These are phyloP conservation scores for Drymonia ruficornis DNA, from an alignment of 2,888 invertebrate species.

Conservation along the genomic window DNA sequence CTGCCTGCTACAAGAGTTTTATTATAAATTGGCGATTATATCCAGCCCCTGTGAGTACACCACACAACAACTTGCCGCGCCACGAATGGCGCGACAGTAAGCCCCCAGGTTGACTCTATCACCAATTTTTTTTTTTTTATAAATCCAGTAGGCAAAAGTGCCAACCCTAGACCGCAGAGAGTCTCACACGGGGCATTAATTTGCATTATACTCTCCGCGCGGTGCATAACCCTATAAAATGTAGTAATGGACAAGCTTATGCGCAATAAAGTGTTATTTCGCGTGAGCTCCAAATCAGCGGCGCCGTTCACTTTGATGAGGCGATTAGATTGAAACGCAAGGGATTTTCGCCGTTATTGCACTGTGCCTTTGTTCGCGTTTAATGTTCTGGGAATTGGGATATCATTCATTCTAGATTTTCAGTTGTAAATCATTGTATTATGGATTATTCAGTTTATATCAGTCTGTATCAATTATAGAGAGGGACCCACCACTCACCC, in stretches of 20 bases:
- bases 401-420: conserved; percentile 25
- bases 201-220: conserved; percentile 71
- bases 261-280: conserved; percentile 67
- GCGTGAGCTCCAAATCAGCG: conserved; percentile 55
- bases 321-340: conserved; percentile 56
- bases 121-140: neutral
- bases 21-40: no score
- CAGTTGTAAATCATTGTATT: conserved; percentile 5
- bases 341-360: conserved; percentile 50
- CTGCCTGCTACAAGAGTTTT: no score
- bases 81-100: no score
- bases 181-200: conserved; percentile 73
- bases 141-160: conserved; percentile 13
- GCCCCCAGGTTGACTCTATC: no score
- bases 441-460: neutral
- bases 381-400: conserved; percentile 30
- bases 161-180: conserved; percentile 58
- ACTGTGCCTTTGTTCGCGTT: conserved; percentile 21
- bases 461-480: no score
- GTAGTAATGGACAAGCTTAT: conserved; percentile 74
- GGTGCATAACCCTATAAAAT: conserved; percentile 79
- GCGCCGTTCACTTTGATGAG: conserved; percentile 61
- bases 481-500: no score
- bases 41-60: no score
- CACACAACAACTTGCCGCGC: no score